Evolutionary conservation across 2,888 invertebrate genomes (phyloP), one percentile per base, ranked within the genome.

Genomic region (Tanytarsus gracilentus): DNA sequence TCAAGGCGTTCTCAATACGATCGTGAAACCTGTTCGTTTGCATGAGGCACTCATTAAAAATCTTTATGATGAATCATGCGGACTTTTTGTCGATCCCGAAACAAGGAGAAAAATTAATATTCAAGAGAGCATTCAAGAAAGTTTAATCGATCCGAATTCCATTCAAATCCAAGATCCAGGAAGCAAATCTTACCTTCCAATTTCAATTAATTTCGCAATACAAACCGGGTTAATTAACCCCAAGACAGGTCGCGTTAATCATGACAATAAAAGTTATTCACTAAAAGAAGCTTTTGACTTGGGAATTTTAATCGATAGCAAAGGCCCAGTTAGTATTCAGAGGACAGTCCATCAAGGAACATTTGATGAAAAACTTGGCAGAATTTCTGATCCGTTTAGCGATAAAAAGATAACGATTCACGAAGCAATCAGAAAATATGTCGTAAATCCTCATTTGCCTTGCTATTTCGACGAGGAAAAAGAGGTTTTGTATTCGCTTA

Each of bases 281-380:
- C 74, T 91, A 16, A 80, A 80, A 59, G 85, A 88, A 71, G 90
- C 90, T 0, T 85, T 90, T 67, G 84, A 86, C 70, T 78, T 83
- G 62, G 90, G 89, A 18, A 78, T 91, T 61, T 77, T 93, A 50
- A 79, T 88, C 63, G 92, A 92, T 68, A 84, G 83, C 65, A 85
- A 86, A 71, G 86, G 86, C 8, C 84, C 90, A 0, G 81, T 91
- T 21, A 89, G 89, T 11, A 72, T 92, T 33, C 92, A 92, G 69
- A 78, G 89, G 67, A 88, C 89, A 1, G 80, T 93, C 58, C 90
- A 90, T 70, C 86, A 90, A 75, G 91, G 92, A 2, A 75, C 92
- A 0, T 91, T 91, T 68, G 88, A 91, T 65, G 86, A 88, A 62
- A 78, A 77, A 62, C 84, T 83, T 0, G 89, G 91, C 11, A 88